These are phyloP conservation scores for Smutsia gigantea DNA, from an alignment of 2,797 vertebrate species.

Conservation along the genomic window DNA sequence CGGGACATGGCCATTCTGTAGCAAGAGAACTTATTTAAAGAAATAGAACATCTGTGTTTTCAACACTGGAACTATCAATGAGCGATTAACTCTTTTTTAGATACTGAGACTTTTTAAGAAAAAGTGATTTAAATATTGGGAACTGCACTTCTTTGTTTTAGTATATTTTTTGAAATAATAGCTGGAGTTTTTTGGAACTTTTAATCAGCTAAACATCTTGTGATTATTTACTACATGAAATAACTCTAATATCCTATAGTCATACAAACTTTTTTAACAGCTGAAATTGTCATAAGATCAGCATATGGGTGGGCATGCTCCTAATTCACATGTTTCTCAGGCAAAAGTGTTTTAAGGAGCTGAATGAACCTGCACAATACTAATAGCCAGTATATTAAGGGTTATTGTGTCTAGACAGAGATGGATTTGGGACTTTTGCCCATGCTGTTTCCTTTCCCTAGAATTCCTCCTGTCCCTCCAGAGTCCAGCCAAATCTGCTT, in stretches of 20 bases:
- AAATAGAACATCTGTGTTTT: conserved; percentile 64
- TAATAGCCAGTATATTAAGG: background rate
- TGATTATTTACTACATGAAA: background rate
- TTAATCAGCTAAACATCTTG: background rate
- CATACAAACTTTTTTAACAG: background rate
- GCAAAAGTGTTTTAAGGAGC: background rate
- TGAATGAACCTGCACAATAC: background rate
- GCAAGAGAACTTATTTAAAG: conserved; percentile 66
- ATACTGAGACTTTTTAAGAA: background rate
- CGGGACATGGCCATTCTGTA: background rate
- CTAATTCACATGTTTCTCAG: background rate
- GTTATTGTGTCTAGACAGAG: background rate
- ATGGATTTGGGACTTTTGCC: background rate
- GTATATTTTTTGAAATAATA: background rate
- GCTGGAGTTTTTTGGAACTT: background rate
- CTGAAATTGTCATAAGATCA: background rate
- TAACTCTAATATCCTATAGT: background rate
- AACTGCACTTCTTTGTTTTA: background rate
- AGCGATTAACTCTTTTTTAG: conserved; percentile 53
- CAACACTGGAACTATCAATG: background rate
- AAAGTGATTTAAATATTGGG: conserved; percentile 14
- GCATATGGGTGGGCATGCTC: background rate
- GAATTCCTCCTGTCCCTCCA: background rate
- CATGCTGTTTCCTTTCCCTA: background rate
- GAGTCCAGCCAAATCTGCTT: background rate